Evolutionary conservation across 2,113 vertebrate genomes (phyloP).

Genomic region (Diphyllodes magnificus): DNA sequence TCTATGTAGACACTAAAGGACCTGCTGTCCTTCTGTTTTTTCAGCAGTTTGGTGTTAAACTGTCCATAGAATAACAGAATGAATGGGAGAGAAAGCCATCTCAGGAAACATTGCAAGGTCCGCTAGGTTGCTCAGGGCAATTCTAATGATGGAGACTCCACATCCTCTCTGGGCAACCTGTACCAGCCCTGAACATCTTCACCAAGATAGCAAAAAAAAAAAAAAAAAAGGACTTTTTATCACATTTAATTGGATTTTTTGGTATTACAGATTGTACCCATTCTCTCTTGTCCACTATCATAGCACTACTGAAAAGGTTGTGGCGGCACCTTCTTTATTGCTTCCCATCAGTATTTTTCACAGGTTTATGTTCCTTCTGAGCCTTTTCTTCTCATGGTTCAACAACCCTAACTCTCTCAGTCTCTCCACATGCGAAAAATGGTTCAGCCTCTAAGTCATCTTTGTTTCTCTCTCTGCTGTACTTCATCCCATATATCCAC

Average conservation of each 20-base stretch:
- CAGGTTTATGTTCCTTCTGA: neutral
- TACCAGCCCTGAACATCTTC: neutral
- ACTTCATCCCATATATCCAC: neutral
- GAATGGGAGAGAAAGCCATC: neutral
- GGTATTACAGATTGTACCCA: neutral
- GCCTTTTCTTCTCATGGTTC: neutral
- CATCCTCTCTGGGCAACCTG: neutral
- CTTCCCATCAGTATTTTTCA: neutral
- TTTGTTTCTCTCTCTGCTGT: neutral
- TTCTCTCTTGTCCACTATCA: neutral
- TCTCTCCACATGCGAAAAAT: neutral
- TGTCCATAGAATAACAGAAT: neutral
- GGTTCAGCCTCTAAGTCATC: neutral
- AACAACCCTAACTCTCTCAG: neutral
- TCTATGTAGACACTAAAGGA: neutral
- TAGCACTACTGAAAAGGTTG: neutral
- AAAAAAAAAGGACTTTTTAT: accelerated
- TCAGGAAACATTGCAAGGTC: neutral
- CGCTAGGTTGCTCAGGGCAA: neutral
- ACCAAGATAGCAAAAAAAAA: neutral
- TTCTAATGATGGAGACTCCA: neutral
- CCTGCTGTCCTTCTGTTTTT: neutral
- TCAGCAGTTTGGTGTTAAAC: neutral
- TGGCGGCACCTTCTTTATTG: neutral
- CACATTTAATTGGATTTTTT: neutral